Conservation (phyloP, 2,113 vertebrate species). For the Rhabdomys dilectus region DNA sequence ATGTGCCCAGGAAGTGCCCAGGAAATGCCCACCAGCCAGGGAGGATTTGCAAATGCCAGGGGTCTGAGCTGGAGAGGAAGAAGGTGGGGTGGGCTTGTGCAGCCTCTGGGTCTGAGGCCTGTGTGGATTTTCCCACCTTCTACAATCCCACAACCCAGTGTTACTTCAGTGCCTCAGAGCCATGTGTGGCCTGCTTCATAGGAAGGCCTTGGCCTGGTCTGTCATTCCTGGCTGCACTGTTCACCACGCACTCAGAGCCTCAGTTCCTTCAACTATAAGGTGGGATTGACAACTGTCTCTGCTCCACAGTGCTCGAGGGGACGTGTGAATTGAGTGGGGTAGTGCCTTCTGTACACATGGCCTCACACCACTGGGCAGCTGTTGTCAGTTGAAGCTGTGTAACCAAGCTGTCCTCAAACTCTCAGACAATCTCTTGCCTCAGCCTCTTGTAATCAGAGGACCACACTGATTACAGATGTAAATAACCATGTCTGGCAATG, state of each 20-base stretch:
- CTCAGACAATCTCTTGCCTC: neutral
- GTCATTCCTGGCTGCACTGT: too few relatives aligned
- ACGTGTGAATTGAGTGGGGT: neutral
- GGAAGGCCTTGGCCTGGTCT: neutral
- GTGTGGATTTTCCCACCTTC: neutral
- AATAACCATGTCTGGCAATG: neutral
- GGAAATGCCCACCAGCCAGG: slow-evolving; percentile 58
- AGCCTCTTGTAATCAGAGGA: neutral
- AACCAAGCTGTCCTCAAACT: neutral
- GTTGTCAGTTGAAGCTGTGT: neutral
- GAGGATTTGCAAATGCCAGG: slow-evolving; percentile 65
- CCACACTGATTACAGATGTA: neutral
- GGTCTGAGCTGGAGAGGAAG: slow-evolving; percentile 56
- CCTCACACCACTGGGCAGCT: neutral
- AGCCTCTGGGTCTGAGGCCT: neutral
- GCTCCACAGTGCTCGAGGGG: accelerated
- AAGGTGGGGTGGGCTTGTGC: slow-evolving; percentile 1
- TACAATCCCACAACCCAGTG: neutral
- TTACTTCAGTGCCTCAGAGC: neutral
- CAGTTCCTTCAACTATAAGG: neutral
- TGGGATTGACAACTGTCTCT: neutral
- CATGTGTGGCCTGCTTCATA: neutral
- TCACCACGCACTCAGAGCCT: neutral
- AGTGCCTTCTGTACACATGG: neutral
- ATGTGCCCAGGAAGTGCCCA: slow-evolving; percentile 59